Conservation (phyloP, 2,797 vertebrate genomes). For the Lithobates sylvaticus region DNA sequence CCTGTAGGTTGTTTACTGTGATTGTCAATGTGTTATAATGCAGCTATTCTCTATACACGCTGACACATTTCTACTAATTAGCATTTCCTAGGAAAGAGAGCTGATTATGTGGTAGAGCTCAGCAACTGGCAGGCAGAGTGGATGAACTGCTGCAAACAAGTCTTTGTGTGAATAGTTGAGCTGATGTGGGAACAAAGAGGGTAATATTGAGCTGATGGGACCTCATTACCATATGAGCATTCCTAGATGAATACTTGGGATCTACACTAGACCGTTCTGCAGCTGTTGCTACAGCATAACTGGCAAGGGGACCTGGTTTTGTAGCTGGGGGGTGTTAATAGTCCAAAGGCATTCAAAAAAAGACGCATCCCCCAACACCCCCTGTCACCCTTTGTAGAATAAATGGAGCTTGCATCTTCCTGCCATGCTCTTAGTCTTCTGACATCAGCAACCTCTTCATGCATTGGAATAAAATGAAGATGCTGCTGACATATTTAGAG, state of each 20-base stretch:
- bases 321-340: background rate
- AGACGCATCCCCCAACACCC: no score
- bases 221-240: background rate
- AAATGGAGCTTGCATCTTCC: no score
- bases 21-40: background rate
- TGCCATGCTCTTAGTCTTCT: no score
- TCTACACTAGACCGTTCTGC: background rate
- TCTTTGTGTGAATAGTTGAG: conserved; percentile 5
- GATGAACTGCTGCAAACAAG: conserved; percentile 24
- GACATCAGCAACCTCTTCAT: no score
- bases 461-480: no score
- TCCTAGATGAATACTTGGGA: background rate
- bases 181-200: conserved; percentile 1
- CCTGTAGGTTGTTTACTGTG: background rate
- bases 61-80: background rate
- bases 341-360: no score
- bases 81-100: background rate
- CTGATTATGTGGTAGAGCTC: conserved; percentile 1
- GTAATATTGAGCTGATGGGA: background rate
- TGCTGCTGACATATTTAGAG: no score
- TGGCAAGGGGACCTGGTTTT: no score
- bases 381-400: no score
- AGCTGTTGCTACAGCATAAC: no score
- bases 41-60: background rate
- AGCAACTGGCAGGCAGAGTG: background rate